Conservation (phyloP, 2,888 invertebrate genomes). For the Nemurella pictetii region DNA sequence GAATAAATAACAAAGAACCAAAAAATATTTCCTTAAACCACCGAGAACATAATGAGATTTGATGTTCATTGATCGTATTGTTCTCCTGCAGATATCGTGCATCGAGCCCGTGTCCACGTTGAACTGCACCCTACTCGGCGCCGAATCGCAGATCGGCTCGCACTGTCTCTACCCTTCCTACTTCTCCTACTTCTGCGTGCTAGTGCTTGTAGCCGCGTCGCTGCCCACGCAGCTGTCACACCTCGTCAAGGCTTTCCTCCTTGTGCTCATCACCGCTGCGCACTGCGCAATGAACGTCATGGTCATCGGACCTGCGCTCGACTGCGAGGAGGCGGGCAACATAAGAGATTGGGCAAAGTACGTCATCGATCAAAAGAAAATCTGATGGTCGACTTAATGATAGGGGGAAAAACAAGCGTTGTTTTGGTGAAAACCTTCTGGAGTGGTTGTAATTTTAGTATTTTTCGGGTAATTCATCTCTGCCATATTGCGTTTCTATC, state of each 20-base stretch:
- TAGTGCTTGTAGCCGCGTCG: slow-evolving; percentile 70
- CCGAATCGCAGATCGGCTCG: slow-evolving; percentile 46
- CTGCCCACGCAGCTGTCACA: slow-evolving; percentile 73
- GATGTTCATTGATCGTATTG: no score
- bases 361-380: slow-evolving; percentile 32
- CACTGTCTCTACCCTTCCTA: slow-evolving; percentile 72
- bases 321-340: slow-evolving; percentile 58
- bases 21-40: no score
- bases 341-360: slow-evolving; percentile 52
- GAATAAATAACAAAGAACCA: no score
- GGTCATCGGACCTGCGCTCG: slow-evolving; percentile 58
- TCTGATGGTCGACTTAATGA: no score
- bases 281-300: slow-evolving; percentile 65
- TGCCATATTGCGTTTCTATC: not conserved
- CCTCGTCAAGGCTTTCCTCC: slow-evolving; percentile 66
- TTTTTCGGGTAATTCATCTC: not conserved
- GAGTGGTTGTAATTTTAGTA: no score
- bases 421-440: no score
- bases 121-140: slow-evolving; percentile 46
- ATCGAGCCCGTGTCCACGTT: slow-evolving; percentile 44
- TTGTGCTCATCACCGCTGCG: slow-evolving; percentile 62
- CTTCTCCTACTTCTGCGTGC: slow-evolving; percentile 69
- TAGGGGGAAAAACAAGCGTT: no score
- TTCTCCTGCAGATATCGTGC: slow-evolving; percentile 41
- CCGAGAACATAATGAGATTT: no score